Evolutionary conservation across 1,140 invertebrate species (phyloP), one percentile per base, ranked within the genome.

Genomic region (Euwallacea similis): DNA sequence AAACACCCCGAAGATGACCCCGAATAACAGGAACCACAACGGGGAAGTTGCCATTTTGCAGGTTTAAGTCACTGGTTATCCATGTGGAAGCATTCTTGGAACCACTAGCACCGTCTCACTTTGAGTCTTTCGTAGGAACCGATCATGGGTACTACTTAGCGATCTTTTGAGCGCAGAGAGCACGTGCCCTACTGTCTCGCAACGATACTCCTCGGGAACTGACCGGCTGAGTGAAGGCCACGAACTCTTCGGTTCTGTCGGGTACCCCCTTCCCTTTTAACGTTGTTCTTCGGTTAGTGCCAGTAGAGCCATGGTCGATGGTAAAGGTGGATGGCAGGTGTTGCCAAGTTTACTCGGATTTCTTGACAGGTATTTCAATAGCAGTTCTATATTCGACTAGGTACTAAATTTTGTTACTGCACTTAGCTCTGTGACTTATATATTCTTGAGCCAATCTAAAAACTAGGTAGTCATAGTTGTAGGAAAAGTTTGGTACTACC

Each of bases 1-100:
- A 62, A 90, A 83, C 61, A 89, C 88, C 63, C 88, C 86, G 80
- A 90, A 88, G 78, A 87, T 86, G 76, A 87, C 88, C 78, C 87
- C 87, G 74, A 89, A 83, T 46, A 89, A 82, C 54, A 89, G 82
- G 72, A 87, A 84, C 72, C 78, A 79, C 75, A 83, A 80, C 54
- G 82, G 78, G 59, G 78, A 78, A 72, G 80, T 79, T 74, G 78
- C 78, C 79, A 79, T 80, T 42, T 50, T 54, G 62, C 13, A 63
- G 11, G 42, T 42, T 33, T 4, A 33, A 33, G 21, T 13, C 13
- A 65, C 16, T 65, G 54, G 2, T 50, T 4, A 33, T 33, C 46
- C 46, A 50, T 13, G 46, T 13, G 46, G 46, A 11, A 50, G 13
- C 46, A 50, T 33, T 33, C 74, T 79, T 78, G 79, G 79, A 78